Conservation (phyloP, 2,888 invertebrate genomes). For the Torymus texanus region DNA sequence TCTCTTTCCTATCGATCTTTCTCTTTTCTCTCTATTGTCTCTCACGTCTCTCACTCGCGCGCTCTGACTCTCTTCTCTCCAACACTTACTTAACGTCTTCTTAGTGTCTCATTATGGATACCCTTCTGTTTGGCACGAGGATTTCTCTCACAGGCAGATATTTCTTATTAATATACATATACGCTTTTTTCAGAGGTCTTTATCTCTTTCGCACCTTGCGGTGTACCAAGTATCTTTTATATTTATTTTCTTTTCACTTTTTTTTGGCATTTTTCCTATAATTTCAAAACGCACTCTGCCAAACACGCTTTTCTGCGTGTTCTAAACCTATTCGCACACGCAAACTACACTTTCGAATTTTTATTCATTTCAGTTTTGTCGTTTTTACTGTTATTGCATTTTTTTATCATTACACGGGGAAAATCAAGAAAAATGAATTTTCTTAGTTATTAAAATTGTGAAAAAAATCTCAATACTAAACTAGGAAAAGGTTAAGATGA, state of each 20-base stretch:
- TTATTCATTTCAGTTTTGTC: neutral
- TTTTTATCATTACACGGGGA: slow-evolving; percentile 4
- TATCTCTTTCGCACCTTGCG: slow-evolving; percentile 31
- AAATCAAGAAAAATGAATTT: slow-evolving; percentile 39
- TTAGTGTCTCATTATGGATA: slow-evolving; percentile 16
- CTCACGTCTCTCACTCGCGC: slow-evolving; percentile 21
- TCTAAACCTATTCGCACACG: slow-evolving; percentile 14
- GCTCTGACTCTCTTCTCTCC: neutral
- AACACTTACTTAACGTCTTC: slow-evolving; percentile 33
- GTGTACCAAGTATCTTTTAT: neutral
- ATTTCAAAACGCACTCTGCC: slow-evolving; percentile 16
- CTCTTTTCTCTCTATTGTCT: slow-evolving; percentile 21
- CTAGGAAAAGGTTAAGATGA: too few relatives aligned
- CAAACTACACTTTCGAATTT: neutral
- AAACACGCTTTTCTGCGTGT: neutral
- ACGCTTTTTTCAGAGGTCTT: slow-evolving; percentile 14
- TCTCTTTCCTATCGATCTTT: slow-evolving; percentile 39
- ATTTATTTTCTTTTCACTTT: slow-evolving; percentile 9
- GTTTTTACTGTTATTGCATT: neutral
- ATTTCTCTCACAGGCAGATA: slow-evolving; percentile 18
- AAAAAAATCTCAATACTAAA: too few relatives aligned
- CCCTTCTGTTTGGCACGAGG: slow-evolving; percentile 34
- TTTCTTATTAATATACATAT: slow-evolving; percentile 15
- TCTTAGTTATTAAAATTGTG: neutral
- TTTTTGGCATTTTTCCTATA: neutral